phyloP scores from a whole-genome alignment of 2,797 vertebrate species.

The Hydrolagus colliei region DNA sequence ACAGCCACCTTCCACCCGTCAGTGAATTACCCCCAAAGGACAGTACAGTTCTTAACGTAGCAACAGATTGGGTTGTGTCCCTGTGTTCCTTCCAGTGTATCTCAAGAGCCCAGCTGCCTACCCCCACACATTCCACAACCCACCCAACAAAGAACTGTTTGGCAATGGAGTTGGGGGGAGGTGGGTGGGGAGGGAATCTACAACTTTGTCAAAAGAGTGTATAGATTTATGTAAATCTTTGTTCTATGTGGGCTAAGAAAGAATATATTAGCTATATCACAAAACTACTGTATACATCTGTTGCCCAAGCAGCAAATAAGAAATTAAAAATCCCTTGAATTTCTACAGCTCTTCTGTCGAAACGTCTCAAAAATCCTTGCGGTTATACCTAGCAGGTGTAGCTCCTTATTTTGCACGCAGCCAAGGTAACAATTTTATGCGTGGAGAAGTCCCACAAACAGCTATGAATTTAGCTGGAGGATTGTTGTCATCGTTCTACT shows the following conservation, averaged over 20 bases:
- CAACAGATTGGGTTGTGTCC: background rate
- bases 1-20: background rate
- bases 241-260: background rate
- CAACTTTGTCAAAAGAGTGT: background rate
- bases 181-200: background rate
- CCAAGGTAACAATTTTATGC: no score
- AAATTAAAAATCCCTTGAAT: no score
- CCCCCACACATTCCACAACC: slow-evolving; percentile 1
- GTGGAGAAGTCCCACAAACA: no score
- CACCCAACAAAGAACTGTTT: background rate
- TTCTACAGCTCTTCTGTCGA: no score
- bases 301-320: no score
- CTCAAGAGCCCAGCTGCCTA: background rate
- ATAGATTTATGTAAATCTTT: background rate
- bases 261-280: no score
- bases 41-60: background rate
- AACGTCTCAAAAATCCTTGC: no score
- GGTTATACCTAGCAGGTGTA: no score
- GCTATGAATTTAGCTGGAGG: no score
- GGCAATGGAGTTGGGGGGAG: background rate
- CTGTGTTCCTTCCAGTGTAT: background rate
- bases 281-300: no score
- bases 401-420: no score
- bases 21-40: background rate
- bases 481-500: no score